These are phyloP conservation scores for Anticlea derivata DNA, from an alignment of 2,888 invertebrate species.

Conservation along the genomic window DNA sequence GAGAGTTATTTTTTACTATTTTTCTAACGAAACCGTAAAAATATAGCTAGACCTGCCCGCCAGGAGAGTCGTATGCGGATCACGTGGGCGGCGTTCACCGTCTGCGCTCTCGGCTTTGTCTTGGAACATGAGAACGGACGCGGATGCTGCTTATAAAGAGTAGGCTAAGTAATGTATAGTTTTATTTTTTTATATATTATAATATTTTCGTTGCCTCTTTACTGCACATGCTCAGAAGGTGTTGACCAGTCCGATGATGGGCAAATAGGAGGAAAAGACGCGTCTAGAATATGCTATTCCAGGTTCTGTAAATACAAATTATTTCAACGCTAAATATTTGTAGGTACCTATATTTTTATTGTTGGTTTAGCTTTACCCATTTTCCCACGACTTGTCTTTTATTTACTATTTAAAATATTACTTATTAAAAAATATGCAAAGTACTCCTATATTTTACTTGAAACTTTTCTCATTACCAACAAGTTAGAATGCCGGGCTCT, in stretches of 20 bases:
- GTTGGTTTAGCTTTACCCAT: too few species aligned
- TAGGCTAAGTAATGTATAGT: too few species aligned
- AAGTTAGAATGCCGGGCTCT: constrained; percentile 41
- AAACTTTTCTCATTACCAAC: constrained; percentile 53
- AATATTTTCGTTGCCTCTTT: too few species aligned
- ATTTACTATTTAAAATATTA: too few species aligned
- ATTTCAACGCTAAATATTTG: too few species aligned
- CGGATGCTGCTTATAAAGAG: neutral
- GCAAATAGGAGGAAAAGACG: too few species aligned
- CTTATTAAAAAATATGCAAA: constrained; percentile 34
- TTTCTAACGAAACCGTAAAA: constrained; percentile 56
- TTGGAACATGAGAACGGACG: constrained; percentile 5
- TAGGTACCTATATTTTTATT: too few species aligned
- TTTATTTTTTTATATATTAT: too few species aligned
- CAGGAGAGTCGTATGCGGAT: constrained; percentile 60
- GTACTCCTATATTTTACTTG: constrained; percentile 42
- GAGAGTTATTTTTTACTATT: neutral
- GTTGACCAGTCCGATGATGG: too few species aligned
- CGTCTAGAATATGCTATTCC: too few species aligned
- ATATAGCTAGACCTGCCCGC: constrained; percentile 63
- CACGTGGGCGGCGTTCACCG: constrained; percentile 62
- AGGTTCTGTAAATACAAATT: too few species aligned
- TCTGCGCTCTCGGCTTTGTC: constrained; percentile 43
- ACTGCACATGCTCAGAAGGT: too few species aligned
- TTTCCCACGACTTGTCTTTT: neutral